phyloP scores from a whole-genome alignment of 2,113 vertebrate species.

The Vicugna pacos region DNA sequence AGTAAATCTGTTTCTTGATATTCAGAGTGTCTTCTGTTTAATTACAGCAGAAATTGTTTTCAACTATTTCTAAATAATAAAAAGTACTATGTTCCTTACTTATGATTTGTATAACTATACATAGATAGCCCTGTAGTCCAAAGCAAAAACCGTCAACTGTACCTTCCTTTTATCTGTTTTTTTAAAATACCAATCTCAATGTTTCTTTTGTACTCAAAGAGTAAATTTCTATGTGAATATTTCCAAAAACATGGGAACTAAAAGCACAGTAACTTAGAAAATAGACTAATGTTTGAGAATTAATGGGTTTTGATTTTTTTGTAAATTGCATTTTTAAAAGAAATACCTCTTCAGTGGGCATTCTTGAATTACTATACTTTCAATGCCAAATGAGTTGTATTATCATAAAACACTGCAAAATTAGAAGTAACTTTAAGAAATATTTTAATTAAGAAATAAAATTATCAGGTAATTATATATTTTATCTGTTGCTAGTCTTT shows the following conservation, averaged over 20 bases:
- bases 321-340: not conserved
- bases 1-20: not conserved
- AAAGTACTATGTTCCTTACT: not conserved
- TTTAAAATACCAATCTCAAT: not conserved
- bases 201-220: not conserved
- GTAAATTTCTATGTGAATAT: conserved; percentile 9
- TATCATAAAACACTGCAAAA: not conserved
- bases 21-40: not conserved
- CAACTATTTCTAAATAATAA: not conserved
- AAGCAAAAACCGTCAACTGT: not conserved
- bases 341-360: not conserved
- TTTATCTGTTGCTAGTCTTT: not conserved
- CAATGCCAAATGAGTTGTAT: conserved; percentile 3
- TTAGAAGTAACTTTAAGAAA: conserved; percentile 37
- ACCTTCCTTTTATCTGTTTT: not conserved
- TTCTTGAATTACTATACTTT: not conserved
- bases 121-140: not conserved
- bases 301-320: not conserved
- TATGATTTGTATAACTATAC: not conserved
- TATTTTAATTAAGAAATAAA: conserved; percentile 28
- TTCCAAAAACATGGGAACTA: not conserved
- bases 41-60: not conserved
- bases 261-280: not conserved
- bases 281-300: not conserved
- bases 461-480: not conserved